Evolutionary conservation across 2,888 invertebrate genomes (phyloP), one percentile per base, ranked within the genome.

Genomic region (Dryomyza anilis): DNA sequence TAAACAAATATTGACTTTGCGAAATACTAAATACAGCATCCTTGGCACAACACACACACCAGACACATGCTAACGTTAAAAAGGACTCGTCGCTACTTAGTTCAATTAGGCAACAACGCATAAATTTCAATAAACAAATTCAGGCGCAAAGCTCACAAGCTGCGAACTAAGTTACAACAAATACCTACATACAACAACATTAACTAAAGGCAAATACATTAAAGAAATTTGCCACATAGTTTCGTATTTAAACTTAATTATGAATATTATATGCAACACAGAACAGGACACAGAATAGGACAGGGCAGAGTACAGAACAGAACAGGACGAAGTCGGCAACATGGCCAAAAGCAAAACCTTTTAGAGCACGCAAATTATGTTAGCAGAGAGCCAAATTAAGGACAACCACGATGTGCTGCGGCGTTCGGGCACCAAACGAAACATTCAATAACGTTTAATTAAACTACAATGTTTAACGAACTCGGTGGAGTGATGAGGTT

Each of bases 381-480:
- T 61, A 61, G 50, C 52, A 61, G 46, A n/a, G n/a, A 61, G 61
- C 52, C 61, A 61, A 61, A 61, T 61, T 61, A 61, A 61, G 52
- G 50, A 50, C 23, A 39, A 50, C 23, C 50, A n/a, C 48, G 36
- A 50, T 16, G 60, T 19, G n/a, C n/a, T 10, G 10, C 8, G 48
- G 48, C 21, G 7, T 7, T 23, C 21, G 7, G 23, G n/a, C n/a
- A 56, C 33, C 48, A 12, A 39, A 43, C 52, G 27, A 52, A 61
- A 61, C 52, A 61, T 61, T 61, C 61, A 52, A 61, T 61, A 61
- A 61, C 61, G 27, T 61, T 61, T 61, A 61, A 61, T 61, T 61
- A 61, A 61, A 61, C 61, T 61, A 61, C 50, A 61, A 61, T 61
- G 52, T 39, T 61, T 52, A 61, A 61, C 52, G 61, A 61, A 61